Evolutionary conservation across 2,797 vertebrate species (phyloP).

Genomic region (Falco biarmicus): DNA sequence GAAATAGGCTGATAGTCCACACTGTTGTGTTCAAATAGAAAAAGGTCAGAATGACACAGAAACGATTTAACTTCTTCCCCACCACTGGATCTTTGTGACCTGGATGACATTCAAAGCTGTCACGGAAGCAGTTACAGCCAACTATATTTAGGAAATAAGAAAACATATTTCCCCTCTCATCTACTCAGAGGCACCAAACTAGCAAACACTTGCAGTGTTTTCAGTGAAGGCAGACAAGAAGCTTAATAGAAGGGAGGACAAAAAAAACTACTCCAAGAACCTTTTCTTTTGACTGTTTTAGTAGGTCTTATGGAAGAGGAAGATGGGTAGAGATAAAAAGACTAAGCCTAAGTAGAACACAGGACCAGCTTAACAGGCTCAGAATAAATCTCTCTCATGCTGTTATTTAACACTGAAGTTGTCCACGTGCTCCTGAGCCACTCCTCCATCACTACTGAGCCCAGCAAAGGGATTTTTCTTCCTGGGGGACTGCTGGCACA

Average conservation of each 20-base stretch:
- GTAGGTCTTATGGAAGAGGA: not conserved
- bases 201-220: not conserved
- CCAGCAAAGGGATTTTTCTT: not conserved
- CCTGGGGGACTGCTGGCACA: not conserved
- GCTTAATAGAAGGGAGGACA: not conserved
- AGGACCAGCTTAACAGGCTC: slow-evolving; percentile 42
- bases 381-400: slow-evolving; percentile 9
- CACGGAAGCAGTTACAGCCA: not conserved
- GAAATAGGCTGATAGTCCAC: not conserved
- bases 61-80: slow-evolving; percentile 5
- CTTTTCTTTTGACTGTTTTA: slow-evolving; percentile 1
- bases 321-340: slow-evolving; percentile 34
- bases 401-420: not conserved
- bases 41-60: slow-evolving; percentile 11
- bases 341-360: slow-evolving; percentile 14
- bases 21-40: not conserved
- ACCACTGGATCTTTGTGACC: not conserved
- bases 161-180: not conserved
- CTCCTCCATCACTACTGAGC: not conserved
- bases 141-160: slow-evolving; percentile 12
- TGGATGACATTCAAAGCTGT: slow-evolving; percentile 10
- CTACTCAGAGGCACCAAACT: not conserved
- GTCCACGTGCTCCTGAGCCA: not conserved
- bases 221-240: not conserved
- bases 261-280: not conserved